phyloP scores from a whole-genome alignment of 2,113 vertebrate genomes.

The Turdus rufiventris region DNA sequence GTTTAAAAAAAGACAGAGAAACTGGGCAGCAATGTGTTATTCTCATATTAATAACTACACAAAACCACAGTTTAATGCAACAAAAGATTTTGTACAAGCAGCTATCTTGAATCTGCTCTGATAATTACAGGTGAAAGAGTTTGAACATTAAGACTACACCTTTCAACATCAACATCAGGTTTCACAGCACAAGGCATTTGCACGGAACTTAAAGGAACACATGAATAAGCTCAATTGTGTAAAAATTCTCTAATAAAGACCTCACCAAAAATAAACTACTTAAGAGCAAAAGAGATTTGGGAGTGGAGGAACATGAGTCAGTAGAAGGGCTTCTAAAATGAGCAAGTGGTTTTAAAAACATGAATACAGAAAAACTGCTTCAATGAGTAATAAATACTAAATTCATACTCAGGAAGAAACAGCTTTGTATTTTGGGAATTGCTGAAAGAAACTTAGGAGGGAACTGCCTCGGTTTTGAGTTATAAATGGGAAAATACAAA shows the following conservation, averaged over 20 bases:
- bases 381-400: constrained; percentile 14
- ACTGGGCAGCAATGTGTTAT: not conserved
- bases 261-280: constrained; percentile 36
- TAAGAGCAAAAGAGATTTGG: not conserved
- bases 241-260: not conserved
- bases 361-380: not conserved
- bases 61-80: not conserved
- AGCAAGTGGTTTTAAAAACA: constrained; percentile 1
- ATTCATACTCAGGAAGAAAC: not conserved
- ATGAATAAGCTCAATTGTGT: not conserved
- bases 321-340: not conserved
- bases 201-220: not conserved
- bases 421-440: not conserved
- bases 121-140: not conserved
- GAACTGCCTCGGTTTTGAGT: not conserved
- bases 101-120: not conserved
- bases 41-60: not conserved
- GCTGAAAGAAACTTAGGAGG: not conserved
- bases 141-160: not conserved
- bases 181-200: not conserved
- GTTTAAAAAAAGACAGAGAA: not conserved
- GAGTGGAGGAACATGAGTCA: constrained; percentile 28
- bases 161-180: not conserved
- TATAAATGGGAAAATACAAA: not conserved
- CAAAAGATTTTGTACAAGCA: not conserved